Evolutionary conservation across 2,113 vertebrate genomes (phyloP), one percentile per base, ranked within the genome.

Genomic region (Nematolebias whitei): DNA sequence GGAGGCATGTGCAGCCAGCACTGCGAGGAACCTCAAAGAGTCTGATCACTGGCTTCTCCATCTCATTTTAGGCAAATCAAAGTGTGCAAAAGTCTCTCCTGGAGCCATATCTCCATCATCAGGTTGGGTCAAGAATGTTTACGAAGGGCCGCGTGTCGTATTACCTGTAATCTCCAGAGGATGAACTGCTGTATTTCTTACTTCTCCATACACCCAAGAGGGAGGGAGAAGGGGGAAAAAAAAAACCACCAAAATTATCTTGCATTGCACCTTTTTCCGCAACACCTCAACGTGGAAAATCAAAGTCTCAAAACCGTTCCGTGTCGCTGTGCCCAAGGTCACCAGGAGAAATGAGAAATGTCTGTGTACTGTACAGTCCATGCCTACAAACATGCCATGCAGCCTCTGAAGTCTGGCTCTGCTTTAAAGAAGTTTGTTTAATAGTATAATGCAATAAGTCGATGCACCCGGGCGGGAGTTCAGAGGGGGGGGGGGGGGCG

Each of bases 41-140:
- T 85, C 76, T 88, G 83, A 90, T 86, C 85, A 73, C 83, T 77
- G 82, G 74, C 87, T 88, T 74, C 86, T 80, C 87, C 78, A 88
- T 86, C 87, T 93, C 89, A 92, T 92, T 92, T 93, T 85, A 88
- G 90, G 87, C 82, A 88, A 92, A 92, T 93, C 91, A 92, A 92
- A 93, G 90, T 93, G 91, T 93, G 91, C n/a, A 90, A 92, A 88
- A 91, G 88, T 88, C 85, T 90, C 85, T 91, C 91, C 92, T 84
- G 84, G 35, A 92, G 92, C 91, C 88, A 91, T 91, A 89, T 91
- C 89, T 87, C 85, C 84, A 88, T 91, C 89, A 88, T 89, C 89
- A 85, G 79, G 82, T 78, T 85, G 72, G 89, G 86, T 86, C 88
- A 88, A 83, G 88, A 87, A 88, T 92, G 90, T 93, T 89, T 92